phyloP scores from a whole-genome alignment of 2,797 vertebrate genomes.

The Cottoperca gobio region DNA sequence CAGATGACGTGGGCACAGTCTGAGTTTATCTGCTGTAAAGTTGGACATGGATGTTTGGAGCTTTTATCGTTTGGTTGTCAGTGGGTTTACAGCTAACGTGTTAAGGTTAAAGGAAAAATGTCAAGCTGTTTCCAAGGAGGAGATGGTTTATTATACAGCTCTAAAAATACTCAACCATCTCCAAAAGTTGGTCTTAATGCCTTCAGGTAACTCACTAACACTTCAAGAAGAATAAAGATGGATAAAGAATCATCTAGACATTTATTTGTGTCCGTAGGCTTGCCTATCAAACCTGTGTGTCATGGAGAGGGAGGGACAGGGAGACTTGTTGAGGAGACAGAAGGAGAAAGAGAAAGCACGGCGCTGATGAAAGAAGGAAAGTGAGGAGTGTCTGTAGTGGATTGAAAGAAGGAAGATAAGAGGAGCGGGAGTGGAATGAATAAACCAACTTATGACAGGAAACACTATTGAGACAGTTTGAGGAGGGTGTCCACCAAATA shows the following conservation, averaged over 20 bases:
- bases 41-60: constrained; percentile 31
- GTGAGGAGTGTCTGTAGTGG: neutral
- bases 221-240: constrained; percentile 59
- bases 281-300: constrained; percentile 83
- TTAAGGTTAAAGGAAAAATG: constrained; percentile 26
- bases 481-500: neutral
- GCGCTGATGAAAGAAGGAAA: neutral
- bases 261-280: constrained; percentile 80
- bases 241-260: constrained; percentile 88
- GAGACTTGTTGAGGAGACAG: neutral
- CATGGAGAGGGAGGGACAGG: neutral
- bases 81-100: constrained; percentile 22
- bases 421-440: neutral
- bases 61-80: constrained; percentile 47
- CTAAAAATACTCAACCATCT: neutral
- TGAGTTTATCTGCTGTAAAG: constrained; percentile 56
- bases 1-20: constrained; percentile 44
- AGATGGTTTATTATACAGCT: neutral
- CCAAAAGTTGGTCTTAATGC: constrained; percentile 8
- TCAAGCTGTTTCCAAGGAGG: neutral
- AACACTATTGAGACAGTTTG: neutral
- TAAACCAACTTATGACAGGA: neutral
- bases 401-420: neutral
- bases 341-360: neutral
- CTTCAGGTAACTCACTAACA: neutral